Percentiles rank a stretch among this genome's conserved stretches.
Evolutionary conservation across 2,888 invertebrate species (phyloP).

Genomic region (Rhyacophila evoluta): DNA sequence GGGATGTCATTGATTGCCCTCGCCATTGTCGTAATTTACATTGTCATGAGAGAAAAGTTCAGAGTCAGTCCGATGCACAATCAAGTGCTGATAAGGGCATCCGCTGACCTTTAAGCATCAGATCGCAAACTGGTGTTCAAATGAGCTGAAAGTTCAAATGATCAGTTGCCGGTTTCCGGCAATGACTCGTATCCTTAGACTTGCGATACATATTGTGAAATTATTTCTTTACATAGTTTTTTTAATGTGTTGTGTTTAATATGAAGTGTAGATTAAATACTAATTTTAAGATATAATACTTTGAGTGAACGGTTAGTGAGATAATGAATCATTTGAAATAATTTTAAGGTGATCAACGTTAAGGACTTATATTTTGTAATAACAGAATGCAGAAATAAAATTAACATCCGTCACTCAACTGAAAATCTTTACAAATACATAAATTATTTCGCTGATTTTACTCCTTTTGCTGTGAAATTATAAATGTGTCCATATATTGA

Average conservation of each 20-base stretch:
- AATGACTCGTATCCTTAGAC: not conserved
- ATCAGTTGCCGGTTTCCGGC: not conserved
- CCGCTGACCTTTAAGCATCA: constrained; percentile 69
- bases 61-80: constrained; percentile 64
- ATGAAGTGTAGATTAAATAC: not conserved
- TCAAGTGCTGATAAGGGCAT: constrained; percentile 70
- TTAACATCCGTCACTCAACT: no score
- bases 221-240: constrained; percentile 27
- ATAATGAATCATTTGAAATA: not conserved
- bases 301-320: not conserved
- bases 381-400: no score
- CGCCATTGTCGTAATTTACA: constrained; percentile 75
- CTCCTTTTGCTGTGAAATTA: no score
- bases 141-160: constrained; percentile 33
- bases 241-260: not conserved
- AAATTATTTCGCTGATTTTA: no score
- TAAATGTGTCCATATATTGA: no score
- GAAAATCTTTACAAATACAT: no score
- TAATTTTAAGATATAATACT: not conserved
- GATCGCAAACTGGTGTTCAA: constrained; percentile 20
- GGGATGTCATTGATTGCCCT: constrained; percentile 75
- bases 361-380: no score
- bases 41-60: constrained; percentile 73
- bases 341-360: not conserved
- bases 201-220: constrained; percentile 28